phyloP scores from a whole-genome alignment of 2,888 invertebrate species.

The Ceriagrion tenellum region DNA sequence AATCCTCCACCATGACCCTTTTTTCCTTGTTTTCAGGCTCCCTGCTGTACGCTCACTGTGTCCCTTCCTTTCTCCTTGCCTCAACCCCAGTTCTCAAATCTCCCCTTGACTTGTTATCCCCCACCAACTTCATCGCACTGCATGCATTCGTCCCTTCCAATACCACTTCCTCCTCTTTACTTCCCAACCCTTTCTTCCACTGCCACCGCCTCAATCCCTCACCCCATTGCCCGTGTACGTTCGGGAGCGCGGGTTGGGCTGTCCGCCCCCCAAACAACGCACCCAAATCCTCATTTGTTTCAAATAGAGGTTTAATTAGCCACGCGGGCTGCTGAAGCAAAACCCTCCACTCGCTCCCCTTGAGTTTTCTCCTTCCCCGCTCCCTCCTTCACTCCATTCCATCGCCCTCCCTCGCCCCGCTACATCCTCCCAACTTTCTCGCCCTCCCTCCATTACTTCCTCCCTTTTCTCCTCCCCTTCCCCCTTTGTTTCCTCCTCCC shows the following conservation, averaged over 20 bases:
- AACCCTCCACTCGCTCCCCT: background rate
- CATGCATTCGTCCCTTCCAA: background rate
- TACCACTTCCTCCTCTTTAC: background rate
- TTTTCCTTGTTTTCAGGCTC: background rate
- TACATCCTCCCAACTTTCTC: background rate
- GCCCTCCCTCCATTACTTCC: too few relatives aligned
- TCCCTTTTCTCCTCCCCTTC: background rate
- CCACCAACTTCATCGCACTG: background rate
- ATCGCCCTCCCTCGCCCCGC: background rate
- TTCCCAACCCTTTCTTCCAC: background rate
- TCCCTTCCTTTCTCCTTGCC: background rate
- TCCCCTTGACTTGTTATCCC: background rate
- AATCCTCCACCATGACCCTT: background rate
- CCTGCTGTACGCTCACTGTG: background rate
- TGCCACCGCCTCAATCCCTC: background rate
- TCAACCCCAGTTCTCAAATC: background rate
- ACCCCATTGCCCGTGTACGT: background rate
- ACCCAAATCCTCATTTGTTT: slow-evolving; percentile 51
- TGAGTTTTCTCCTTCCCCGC: background rate
- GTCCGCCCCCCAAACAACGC: background rate
- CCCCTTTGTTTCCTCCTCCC: background rate
- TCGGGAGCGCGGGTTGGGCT: background rate
- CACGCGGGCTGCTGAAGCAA: slow-evolving; percentile 42
- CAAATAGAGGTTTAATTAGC: slow-evolving; percentile 58
- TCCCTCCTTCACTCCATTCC: background rate